Evolutionary conservation across 2,113 vertebrate genomes (phyloP), one percentile per base, ranked within the genome.

Genomic region (Prochilodus magdalenae): DNA sequence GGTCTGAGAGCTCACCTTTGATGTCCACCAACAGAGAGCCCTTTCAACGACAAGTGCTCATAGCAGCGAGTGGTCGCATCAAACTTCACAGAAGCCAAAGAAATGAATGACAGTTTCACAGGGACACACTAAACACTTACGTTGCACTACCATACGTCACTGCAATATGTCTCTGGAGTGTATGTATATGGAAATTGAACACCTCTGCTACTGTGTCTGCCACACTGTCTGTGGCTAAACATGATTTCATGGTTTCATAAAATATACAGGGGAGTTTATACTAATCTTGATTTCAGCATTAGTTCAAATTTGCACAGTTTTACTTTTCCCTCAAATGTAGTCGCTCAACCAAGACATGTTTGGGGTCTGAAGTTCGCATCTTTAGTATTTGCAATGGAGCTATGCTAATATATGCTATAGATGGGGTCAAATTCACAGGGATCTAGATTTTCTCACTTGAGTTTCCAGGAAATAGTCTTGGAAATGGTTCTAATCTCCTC

Each of bases 1-100:
- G 60, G 47, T 73, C 40, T 30, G 40, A 57, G 44, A 72, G 33
- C 29, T 84, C 27, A 57, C 59, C 73, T 62, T 60, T 51, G 44
- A 70, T 49, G 36, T 79, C 62, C 22, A 60, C 29, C 20, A 55
- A 47, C 71, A 49, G 65, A 73, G 47, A 51, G 57, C 30, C n/a
- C 49, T 55, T 62, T 72, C 26, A 49, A 30, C 16, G 49, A 79
- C 47, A 79, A 70, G 49, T 44, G 1, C 18, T 22, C 24, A 44
- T 10, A 7, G 40, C 40, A 44, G 40, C 40, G 8, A 44, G 40
- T 11, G 40, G 40, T 44, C 40, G 11, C 40, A 44, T 4, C 40
- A 44, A 44, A 24, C 55, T 67, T 36, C 27, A 33, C 22, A 29
- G 26, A 55, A 51, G 44, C 26, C 44, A 5, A 33, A 40, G 65